These are phyloP conservation scores for Dryobotodes eremita DNA, from an alignment of 2,888 invertebrate genomes.

Conservation along the genomic window DNA sequence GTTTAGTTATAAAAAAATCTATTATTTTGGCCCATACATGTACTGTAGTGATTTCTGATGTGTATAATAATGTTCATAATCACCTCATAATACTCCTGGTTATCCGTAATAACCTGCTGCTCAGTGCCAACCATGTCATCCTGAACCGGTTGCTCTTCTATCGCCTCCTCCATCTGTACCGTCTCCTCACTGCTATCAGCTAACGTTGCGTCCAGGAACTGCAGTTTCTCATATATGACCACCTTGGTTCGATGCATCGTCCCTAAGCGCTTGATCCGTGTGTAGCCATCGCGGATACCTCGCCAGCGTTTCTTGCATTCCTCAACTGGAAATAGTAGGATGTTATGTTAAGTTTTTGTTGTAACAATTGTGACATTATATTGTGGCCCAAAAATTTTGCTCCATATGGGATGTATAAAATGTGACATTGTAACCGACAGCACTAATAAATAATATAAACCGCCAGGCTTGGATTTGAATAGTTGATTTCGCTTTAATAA, in stretches of 20 bases:
- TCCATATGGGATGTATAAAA: neutral
- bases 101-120: conserved; percentile 86
- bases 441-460: neutral
- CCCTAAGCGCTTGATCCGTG: conserved; percentile 86
- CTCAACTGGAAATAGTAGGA: conserved; percentile 82
- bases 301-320: conserved; percentile 91
- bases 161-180: conserved; percentile 61
- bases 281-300: conserved; percentile 89
- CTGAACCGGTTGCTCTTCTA: conserved; percentile 54
- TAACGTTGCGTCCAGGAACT: conserved; percentile 78
- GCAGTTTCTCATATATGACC: conserved; percentile 82
- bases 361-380: neutral
- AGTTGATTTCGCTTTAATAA: neutral
- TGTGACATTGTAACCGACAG: neutral
- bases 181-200: conserved; percentile 69
- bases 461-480: neutral
- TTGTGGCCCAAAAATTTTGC: neutral
- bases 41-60: neutral
- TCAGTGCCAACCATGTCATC: conserved; percentile 69
- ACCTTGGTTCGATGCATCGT: conserved; percentile 81
- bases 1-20: neutral
- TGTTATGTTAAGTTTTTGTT: neutral
- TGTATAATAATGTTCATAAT: conserved; percentile 18
- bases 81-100: conserved; percentile 88
- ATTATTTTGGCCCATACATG: too few relatives aligned